Percentiles rank a stretch among this genome's conserved stretches.
phyloP scores from a whole-genome alignment of 2,888 invertebrate genomes.

The Drosophila kanekoi region DNA sequence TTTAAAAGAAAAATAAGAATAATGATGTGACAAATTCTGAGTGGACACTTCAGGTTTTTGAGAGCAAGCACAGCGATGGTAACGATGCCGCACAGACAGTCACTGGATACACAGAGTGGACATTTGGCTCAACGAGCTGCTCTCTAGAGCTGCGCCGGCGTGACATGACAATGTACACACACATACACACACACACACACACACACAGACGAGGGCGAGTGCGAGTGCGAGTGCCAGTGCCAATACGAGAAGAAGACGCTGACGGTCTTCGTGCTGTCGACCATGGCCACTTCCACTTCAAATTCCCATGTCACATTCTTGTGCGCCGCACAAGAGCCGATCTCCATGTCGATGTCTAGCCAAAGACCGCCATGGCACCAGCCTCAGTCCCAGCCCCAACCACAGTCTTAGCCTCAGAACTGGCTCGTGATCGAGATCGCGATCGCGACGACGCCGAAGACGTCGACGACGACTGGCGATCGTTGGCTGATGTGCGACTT shows the following conservation, averaged over 20 bases:
- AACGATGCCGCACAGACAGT: conserved; percentile 35
- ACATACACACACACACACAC: conserved; percentile 19
- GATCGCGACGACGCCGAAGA: conserved; percentile 14
- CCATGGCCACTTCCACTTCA: conserved; percentile 66
- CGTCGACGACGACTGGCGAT: background rate
- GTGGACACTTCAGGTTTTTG: conserved; percentile 71
- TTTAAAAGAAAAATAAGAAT: conserved; percentile 81
- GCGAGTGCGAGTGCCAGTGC: conserved; percentile 29
- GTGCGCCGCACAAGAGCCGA: conserved; percentile 63
- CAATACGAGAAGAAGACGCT: conserved; percentile 53
- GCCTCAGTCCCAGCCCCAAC: background rate
- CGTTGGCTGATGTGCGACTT: conserved; percentile 13
- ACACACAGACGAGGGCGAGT: background rate
- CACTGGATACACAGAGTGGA: conserved; percentile 48
- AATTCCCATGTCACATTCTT: conserved; percentile 73
- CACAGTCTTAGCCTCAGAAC: conserved; percentile 26
- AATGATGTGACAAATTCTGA: conserved; percentile 82
- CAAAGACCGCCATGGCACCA: conserved; percentile 52
- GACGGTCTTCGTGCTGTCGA: conserved; percentile 55
- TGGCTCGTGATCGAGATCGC: conserved; percentile 19
- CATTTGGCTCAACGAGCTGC: conserved; percentile 44
- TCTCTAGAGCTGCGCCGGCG: conserved; percentile 29
- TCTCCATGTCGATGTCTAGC: conserved; percentile 61
- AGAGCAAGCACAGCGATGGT: conserved; percentile 41
- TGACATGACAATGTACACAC: conserved; percentile 52